These are phyloP conservation scores for Drosophila repletoides DNA, from an alignment of 1,140 invertebrate species.

Conservation along the genomic window DNA sequence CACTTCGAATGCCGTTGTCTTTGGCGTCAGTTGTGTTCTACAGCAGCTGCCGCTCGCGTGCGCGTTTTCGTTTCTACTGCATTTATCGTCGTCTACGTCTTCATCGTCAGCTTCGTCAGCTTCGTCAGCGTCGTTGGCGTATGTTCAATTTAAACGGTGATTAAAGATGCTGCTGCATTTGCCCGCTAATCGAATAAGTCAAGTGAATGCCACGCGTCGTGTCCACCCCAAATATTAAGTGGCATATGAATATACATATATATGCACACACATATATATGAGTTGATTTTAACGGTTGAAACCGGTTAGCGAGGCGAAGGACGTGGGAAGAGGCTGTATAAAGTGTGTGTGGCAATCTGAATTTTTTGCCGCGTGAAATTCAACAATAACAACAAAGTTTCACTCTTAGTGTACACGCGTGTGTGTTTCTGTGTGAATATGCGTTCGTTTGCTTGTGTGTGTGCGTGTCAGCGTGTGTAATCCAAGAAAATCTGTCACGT, in stretches of 20 bases:
- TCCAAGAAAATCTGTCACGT: conserved; percentile 77
- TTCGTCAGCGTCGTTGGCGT: conserved; percentile 34
- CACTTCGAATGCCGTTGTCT: conserved; percentile 74
- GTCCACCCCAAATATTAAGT: conserved; percentile 26
- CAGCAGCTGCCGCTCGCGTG: conserved; percentile 14
- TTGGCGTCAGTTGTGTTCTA: conserved; percentile 67
- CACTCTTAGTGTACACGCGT: too few relatives aligned
- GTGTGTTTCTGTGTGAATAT: conserved; percentile 19
- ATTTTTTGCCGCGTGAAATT: conserved; percentile 41
- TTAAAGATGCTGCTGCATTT: conserved; percentile 48
- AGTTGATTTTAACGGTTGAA: neutral
- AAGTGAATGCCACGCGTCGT: conserved; percentile 38
- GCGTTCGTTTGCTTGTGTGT: conserved; percentile 19
- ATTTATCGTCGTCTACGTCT: conserved; percentile 12
- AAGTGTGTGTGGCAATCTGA: conserved; percentile 27
- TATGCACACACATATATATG: neutral
- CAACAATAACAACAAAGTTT: conserved; percentile 39
- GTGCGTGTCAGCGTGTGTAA: conserved; percentile 62
- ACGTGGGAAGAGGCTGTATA: conserved; percentile 10
- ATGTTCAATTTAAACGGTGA: conserved; percentile 54
- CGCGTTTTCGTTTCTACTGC: neutral
- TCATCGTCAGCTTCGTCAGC: conserved; percentile 3
- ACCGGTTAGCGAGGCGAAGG: neutral
- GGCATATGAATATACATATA: conserved; percentile 15
- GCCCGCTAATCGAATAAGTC: conserved; percentile 42